Evolutionary conservation across 2,113 vertebrate species (phyloP).

Genomic region (Kryptolebias marmoratus): DNA sequence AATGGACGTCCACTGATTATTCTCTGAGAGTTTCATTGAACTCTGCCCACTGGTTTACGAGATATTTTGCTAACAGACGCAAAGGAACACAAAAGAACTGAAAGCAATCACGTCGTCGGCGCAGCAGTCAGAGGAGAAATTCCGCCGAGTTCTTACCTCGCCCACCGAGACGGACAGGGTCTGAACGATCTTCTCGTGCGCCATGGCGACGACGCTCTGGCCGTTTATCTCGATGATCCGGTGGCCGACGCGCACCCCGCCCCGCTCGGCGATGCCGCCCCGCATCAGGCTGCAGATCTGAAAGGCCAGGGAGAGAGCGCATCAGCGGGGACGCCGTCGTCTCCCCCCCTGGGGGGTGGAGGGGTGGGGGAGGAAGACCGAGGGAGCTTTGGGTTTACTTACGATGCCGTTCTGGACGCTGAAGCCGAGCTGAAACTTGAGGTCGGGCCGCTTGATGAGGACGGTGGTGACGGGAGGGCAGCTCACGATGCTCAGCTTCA

Average conservation of each 20-base stretch:
- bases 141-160: constrained; percentile 85
- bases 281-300: constrained; percentile 99
- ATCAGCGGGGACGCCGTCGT: not conserved
- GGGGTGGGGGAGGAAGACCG: not conserved
- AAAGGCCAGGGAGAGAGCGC: not conserved
- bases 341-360: too few species aligned
- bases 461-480: constrained; percentile 97
- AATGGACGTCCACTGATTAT: not conserved
- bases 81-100: too few species aligned
- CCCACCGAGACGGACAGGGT: constrained; percentile 96
- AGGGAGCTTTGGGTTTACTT: constrained; percentile 73
- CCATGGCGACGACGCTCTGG: constrained; percentile 97
- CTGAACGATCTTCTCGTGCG: constrained; percentile 98
- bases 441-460: constrained; percentile 95
- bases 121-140: too few species aligned
- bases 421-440: constrained; percentile 98
- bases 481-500: constrained; percentile 96
- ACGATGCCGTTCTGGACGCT: constrained; percentile 99
- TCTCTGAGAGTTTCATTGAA: not conserved
- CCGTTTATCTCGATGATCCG: constrained; percentile 98
- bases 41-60: too few species aligned
- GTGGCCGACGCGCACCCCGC: constrained; percentile 95
- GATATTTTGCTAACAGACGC: too few species aligned
- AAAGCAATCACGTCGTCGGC: too few species aligned
- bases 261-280: constrained; percentile 95